A percentile compares a stretch with the other conserved stretches of the same genome.
Conservation (phyloP, 2,888 invertebrate species). For the Thymelicus lineola region DNA sequence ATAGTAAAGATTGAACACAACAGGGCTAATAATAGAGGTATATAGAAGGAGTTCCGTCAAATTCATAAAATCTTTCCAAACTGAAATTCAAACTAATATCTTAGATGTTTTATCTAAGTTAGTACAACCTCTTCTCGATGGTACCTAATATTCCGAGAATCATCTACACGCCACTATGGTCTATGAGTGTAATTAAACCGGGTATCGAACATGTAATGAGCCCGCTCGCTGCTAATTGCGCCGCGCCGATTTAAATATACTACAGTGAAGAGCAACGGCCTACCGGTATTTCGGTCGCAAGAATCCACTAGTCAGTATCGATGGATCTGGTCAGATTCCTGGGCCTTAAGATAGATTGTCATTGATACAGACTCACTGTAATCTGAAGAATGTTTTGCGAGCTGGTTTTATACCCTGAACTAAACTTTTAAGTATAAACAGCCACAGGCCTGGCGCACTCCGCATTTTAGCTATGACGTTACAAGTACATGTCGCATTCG, state of each 20-base stretch:
- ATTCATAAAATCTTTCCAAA: no score
- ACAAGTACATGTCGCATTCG: no score
- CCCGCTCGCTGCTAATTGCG: constrained; percentile 63
- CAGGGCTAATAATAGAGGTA: no score
- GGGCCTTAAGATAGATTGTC: constrained; percentile 24
- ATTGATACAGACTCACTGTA: constrained; percentile 23
- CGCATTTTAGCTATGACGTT: no score
- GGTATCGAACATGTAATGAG: constrained; percentile 67
- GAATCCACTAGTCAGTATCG: constrained; percentile 23
- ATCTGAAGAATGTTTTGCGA: constrained; percentile 2
- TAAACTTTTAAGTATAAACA: no score
- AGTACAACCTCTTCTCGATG: neutral
- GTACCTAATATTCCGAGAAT: neutral
- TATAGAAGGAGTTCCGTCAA: no score
- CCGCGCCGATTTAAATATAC: constrained; percentile 68
- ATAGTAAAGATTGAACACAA: no score
- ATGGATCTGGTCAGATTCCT: constrained; percentile 19
- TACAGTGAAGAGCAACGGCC: constrained; percentile 65
- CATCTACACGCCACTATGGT: neutral
- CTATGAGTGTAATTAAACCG: constrained; percentile 53
- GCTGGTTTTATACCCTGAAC: constrained; percentile 24
- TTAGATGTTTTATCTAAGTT: neutral
- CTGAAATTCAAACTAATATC: no score
- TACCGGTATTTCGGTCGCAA: constrained; percentile 43
- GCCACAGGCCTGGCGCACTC: no score